phyloP scores from a whole-genome alignment of 2,113 vertebrate species.

The Calidris pygmaea region DNA sequence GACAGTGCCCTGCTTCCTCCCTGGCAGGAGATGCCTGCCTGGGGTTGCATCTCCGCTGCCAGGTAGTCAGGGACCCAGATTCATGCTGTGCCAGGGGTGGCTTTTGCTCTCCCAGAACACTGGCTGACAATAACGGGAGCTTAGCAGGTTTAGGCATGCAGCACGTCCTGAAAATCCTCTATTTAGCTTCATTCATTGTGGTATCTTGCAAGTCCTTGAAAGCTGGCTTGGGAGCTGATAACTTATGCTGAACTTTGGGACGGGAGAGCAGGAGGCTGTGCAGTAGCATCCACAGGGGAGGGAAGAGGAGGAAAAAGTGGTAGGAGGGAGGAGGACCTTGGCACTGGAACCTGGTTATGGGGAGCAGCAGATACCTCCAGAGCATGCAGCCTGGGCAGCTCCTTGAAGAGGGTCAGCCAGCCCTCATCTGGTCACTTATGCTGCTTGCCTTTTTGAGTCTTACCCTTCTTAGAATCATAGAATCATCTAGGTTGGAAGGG shows the following conservation, averaged over 20 bases:
- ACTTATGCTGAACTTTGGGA: not conserved
- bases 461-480: not conserved
- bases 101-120: not conserved
- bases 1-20: slow-evolving; percentile 1
- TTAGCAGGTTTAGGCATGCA: not conserved
- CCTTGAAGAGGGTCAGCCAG: not conserved
- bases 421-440: not conserved
- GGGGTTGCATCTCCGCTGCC: not conserved
- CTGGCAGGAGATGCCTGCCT: not conserved
- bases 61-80: not conserved
- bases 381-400: not conserved
- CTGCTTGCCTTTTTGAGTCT: not conserved
- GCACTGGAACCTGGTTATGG: not conserved
- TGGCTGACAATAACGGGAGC: not conserved
- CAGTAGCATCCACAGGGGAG: not conserved
- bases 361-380: not conserved
- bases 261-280: accelerated
- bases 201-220: slow-evolving; percentile 8
- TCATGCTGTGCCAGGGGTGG: accelerated
- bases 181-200: not conserved
- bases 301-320: not conserved
- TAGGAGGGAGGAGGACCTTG: not conserved
- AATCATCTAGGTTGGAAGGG: no score
- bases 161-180: not conserved
- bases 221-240: not conserved